Conservation (phyloP, 2,888 invertebrate species). For the Harmothoe impar region DNA sequence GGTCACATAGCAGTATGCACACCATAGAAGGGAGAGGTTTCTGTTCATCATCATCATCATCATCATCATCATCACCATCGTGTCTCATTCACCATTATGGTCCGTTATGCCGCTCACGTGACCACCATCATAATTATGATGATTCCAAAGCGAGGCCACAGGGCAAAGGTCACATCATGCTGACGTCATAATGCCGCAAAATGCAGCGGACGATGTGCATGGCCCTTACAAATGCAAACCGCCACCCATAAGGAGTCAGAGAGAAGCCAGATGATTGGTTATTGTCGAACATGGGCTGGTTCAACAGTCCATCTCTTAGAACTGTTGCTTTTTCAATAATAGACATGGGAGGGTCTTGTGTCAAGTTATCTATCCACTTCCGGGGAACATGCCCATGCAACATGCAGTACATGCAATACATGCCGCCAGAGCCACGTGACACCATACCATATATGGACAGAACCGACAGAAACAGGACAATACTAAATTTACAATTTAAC, state of each 20-base stretch:
- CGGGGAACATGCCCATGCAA: constrained; percentile 36
- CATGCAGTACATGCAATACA: constrained; percentile 59
- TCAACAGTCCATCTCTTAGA: neutral
- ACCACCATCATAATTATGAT: constrained; percentile 31
- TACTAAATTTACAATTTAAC: constrained; percentile 14
- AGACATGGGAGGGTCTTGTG: constrained; percentile 7
- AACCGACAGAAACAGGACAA: constrained; percentile 43
- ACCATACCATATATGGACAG: constrained; percentile 37
- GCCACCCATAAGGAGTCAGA: neutral
- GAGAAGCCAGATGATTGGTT: constrained; percentile 5
- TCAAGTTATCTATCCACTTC: constrained; percentile 59
- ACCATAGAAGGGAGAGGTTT: constrained; percentile 1
- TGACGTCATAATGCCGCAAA: constrained; percentile 18
- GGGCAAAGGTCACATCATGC: constrained; percentile 47
- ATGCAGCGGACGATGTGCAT: constrained; percentile 6
- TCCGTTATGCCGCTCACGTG: neutral
- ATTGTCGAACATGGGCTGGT: neutral
- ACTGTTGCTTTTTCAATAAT: neutral
- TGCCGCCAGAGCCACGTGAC: constrained; percentile 60
- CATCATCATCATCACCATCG: no score
- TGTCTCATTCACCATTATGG: neutral
- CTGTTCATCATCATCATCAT: neutral
- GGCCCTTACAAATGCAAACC: constrained; percentile 31
- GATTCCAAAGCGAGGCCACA: constrained; percentile 50
- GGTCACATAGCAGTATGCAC: neutral